Base-by-base conservation (phyloP, 1,140 invertebrate genomes). In the Scylla paramamosain region DNA sequence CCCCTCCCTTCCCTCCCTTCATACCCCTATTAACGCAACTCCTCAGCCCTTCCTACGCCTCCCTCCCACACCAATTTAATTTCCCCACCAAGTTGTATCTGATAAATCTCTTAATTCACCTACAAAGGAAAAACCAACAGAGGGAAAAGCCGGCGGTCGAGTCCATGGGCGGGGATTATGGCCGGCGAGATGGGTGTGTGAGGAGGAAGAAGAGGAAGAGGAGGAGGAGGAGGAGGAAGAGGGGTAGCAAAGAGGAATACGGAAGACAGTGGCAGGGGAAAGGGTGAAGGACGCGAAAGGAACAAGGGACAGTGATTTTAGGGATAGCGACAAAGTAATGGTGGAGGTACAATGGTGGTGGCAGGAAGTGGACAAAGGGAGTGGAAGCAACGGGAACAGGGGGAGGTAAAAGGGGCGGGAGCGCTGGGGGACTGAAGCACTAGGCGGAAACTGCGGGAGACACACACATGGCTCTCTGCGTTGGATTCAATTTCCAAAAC, bases 401-500 rank as follows among this genome's bases (percentile, higher is more conserved):
- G n/a, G n/a, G n/a, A n/a, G n/a, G n/a, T 10, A 39, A 39, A 39
- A 89, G 87, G 32, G 45, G 12, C 32, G 87, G 45, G 12, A 46
- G 87, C 32, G 32, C 8, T 31, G 31, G 32, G n/a, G 32, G 28
- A 48, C 20, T 10, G 86, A 46, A 88, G 29, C 32, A 32, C 32
- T 39, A 28, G 7, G 8, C 45, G 86, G 86, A 46, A 7, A 46
- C 86, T 87, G 84, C 10, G 29, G 84, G 39, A 46, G 10, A 77
- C 67, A 88, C 39, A 39, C 39, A 59, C 89, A 29, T 4, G 45
- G 46, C 59, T 16, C 29, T 32, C 29, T 20, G 48, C 52, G 20
- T 32, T 83, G 83, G 83, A 95, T 95, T 95, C 94, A 95, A 95
- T 95, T 95, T 95, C 91, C 31, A 83, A 95, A 92, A 95, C 94